Conservation (phyloP, 2,797 vertebrate genomes). For the Ambastaia sidthimunki region DNA sequence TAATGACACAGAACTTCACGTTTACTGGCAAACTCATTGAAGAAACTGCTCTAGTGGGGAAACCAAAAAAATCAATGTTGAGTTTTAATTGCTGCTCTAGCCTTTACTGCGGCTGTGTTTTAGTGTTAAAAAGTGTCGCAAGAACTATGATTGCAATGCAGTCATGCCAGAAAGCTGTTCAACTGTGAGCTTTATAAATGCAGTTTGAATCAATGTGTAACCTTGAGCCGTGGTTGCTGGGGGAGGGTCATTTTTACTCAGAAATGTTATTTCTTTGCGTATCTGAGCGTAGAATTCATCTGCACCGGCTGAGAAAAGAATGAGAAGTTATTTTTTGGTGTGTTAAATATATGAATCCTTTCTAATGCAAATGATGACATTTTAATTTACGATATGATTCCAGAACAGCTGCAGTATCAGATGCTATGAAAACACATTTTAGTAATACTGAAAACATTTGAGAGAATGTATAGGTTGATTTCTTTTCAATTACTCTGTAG, state of each 20-base stretch:
- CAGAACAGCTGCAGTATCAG: conserved; percentile 34
- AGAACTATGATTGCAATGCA: conserved; percentile 24
- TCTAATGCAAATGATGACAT: not conserved
- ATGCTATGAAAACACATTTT: conserved; percentile 17
- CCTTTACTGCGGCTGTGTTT: conserved; percentile 10
- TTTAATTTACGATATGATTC: conserved; percentile 20
- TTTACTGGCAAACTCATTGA: not conserved
- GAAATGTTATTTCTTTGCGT: conserved; percentile 3
- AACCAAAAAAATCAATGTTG: conserved; percentile 18
- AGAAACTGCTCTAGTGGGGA: not conserved
- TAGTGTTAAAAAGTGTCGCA: conserved; percentile 15
- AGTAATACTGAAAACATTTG: conserved; percentile 39
- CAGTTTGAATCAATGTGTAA: conserved; percentile 15
- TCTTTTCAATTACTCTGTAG: conserved; percentile 22
- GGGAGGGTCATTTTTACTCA: conserved; percentile 6
- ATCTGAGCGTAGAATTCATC: not conserved
- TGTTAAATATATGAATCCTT: not conserved
- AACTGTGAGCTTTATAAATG: conserved; percentile 17
- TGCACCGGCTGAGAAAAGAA: not conserved
- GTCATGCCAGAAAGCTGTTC: not conserved
- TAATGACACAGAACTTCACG: not conserved
- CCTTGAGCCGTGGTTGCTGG: conserved; percentile 18
- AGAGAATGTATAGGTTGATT: conserved; percentile 35
- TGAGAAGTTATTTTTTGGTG: too few relatives aligned
- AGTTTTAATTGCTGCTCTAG: conserved; percentile 36